These are phyloP conservation scores for Drosophila anomelani DNA, from an alignment of 2,888 invertebrate genomes.

Conservation along the genomic window DNA sequence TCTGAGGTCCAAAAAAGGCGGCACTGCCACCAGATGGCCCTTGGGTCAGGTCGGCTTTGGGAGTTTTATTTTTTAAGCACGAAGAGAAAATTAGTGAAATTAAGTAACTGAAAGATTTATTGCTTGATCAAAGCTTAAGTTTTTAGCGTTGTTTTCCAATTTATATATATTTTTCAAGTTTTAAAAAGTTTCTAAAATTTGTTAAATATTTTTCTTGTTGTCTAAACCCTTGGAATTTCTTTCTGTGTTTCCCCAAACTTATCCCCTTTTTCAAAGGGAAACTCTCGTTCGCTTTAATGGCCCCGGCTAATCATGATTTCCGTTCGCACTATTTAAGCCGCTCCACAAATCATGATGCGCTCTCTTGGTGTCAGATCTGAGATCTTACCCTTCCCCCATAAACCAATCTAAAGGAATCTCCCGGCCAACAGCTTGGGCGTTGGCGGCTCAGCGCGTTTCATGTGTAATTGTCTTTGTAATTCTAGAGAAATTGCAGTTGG, in stretches of 20 bases:
- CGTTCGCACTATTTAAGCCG: constrained; percentile 65
- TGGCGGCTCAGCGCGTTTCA: constrained; percentile 60
- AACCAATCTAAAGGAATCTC: constrained; percentile 19
- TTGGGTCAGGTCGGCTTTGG: constrained; percentile 24
- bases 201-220: background rate
- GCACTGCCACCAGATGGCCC: constrained; percentile 27
- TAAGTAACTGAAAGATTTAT: background rate
- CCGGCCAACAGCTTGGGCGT: constrained; percentile 38
- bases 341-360: constrained; percentile 58
- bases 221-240: background rate
- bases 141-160: background rate
- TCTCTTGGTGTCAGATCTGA: constrained; percentile 40
- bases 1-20: constrained; percentile 25
- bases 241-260: constrained; percentile 10
- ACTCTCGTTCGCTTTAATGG: constrained; percentile 59
- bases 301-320: constrained; percentile 75
- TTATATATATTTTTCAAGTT: background rate
- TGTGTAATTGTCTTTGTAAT: constrained; percentile 73
- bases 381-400: background rate
- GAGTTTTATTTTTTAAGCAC: constrained; percentile 10
- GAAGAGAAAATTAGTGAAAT: background rate
- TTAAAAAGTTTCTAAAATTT: background rate
- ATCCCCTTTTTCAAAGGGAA: constrained; percentile 22
- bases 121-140: background rate
- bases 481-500: constrained; percentile 72